Base-by-base conservation (phyloP, 2,888 invertebrate species). In the Agrochola lychnidis region DNA sequence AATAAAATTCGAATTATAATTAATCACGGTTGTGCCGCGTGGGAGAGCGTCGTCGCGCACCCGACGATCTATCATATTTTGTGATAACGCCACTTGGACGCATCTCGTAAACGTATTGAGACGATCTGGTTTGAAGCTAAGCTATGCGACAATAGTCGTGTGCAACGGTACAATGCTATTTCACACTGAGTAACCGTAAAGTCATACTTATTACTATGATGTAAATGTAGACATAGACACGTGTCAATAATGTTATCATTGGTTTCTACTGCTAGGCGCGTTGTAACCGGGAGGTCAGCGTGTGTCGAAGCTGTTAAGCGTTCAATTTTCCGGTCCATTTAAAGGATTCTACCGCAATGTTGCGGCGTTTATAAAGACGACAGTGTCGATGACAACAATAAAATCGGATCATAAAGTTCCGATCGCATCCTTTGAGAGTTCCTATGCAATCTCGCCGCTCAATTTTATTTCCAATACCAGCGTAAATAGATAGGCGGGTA, bases 1-100 rank as follows among this genome's bases (percentile, higher is more conserved):
- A 96, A 96, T 96, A 96, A 96, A 96, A 96, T 96, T 96, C 96
- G 96, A 96, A 96, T 96, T 96, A 96, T 96, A 96, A 96, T 96
- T 96, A 96, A 96, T 96, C 96, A 96, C 95, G 93, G 92, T 91
- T 91, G 92, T 92, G 92, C 92, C 93, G 96, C 96, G 96, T 96
- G 96, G 96, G 96, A 96, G 96, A 95, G 94, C 95, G 94, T 93
- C 93, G 95, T 94, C 93, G 92, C 92, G 91, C 91, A 92, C 90
- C 91, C 93, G 92, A 92, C 96, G 95, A 96, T 96, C 96, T 96
- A 96, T 96, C 96, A 96, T 96, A 96, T 96, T 96, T 95, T 95
- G 95, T 96, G 96, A 96, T 96, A 96, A 96, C 95, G 95, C 96
- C 94, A 95, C 95, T 94, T 94, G 94, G 92, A 93, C 93, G 94